These are phyloP conservation scores for Catalaphyllia jardinei DNA, from an alignment of 64 coral and sea anemone species.

Conservation along the genomic window DNA sequence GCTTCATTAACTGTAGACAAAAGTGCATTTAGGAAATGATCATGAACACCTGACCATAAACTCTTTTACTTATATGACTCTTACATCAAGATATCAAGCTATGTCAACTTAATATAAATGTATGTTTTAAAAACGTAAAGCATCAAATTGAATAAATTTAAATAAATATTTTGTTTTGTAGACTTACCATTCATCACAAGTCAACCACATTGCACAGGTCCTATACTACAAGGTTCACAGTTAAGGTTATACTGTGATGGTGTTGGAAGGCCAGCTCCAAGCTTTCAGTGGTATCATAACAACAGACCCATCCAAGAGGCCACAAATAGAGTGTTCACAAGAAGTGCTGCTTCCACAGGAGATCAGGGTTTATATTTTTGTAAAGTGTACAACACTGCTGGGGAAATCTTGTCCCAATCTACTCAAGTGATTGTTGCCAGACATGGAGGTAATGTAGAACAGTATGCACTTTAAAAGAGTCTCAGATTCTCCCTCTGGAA, in stretches of 20 bases:
- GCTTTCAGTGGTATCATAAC: slow-evolving; percentile 88
- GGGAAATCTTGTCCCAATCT: slow-evolving; percentile 20
- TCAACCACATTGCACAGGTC: slow-evolving; percentile 53
- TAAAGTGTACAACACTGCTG: slow-evolving; percentile 60
- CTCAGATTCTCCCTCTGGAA: no score
- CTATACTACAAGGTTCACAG: slow-evolving; percentile 29
- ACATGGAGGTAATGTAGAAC: neutral
- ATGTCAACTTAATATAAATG: no score
- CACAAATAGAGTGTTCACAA: slow-evolving; percentile 52
- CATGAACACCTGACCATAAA: no score
- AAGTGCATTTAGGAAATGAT: neutral
- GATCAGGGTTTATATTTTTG: slow-evolving; percentile 81
- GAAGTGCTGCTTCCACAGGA: slow-evolving; percentile 42
- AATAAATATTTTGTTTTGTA: slow-evolving; percentile 10
- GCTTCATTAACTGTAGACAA: no score
- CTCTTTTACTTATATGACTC: no score
- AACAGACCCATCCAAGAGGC: slow-evolving; percentile 44
- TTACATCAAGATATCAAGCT: no score
- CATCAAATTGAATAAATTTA: no score
- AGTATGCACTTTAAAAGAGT: no score
- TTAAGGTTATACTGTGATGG: slow-evolving; percentile 88
- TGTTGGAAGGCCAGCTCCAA: slow-evolving; percentile 81
- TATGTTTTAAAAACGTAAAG: no score
- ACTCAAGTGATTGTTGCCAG: slow-evolving; percentile 35
- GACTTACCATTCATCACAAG: slow-evolving; percentile 58